Base-by-base conservation (phyloP, 2,888 invertebrate genomes). In the Rhabditophanes sp. region DNA sequence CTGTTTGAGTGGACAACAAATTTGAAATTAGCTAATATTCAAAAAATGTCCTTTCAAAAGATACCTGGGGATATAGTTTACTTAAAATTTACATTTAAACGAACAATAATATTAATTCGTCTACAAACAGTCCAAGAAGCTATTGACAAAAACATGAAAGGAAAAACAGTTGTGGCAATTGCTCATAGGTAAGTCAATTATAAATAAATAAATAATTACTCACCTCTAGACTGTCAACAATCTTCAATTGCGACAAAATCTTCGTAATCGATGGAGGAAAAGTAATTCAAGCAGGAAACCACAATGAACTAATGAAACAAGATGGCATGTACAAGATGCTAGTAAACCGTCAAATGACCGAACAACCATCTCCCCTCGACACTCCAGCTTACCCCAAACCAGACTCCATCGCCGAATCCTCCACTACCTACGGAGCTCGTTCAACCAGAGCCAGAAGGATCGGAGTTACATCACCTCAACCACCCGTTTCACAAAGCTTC, bases 111-210 rank as follows among this genome's bases (percentile, higher is more conserved):
- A n/a, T n/a, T n/a, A n/a, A n/a, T n/a, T n/a, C n/a, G n/a, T n/a
- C n/a, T n/a, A n/a, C n/a, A n/a, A n/a, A n/a, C n/a, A n/a, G n/a
- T n/a, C n/a, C n/a, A 69, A 47, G 65, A 70, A 41, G 69, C 69
- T 3, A 57, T 69, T 25, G 64, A 65, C 39, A 58, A 61, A 37
- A 68, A 67, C 45, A 40, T 60, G 37, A 46, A 54, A 7, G 51
- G 59, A 11, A 41, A 50, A 11, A 71, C 69, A 3, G 68, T 68
- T 23, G 60, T 71, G 22, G 56, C 70, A 24, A 69, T 71, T 18
- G 69, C 70, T 1, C 70, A 71, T 40, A 51, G 71, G 6, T 55
- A 71, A 19, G 67, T 67, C 22, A 71, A 70, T 2, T 67, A 71
- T 23, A n/a, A 65, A 68, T 39, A 66, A 66, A 32, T 67, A 67